Conservation (phyloP, 2,888 invertebrate genomes). For the Morinoia aosen region DNA sequence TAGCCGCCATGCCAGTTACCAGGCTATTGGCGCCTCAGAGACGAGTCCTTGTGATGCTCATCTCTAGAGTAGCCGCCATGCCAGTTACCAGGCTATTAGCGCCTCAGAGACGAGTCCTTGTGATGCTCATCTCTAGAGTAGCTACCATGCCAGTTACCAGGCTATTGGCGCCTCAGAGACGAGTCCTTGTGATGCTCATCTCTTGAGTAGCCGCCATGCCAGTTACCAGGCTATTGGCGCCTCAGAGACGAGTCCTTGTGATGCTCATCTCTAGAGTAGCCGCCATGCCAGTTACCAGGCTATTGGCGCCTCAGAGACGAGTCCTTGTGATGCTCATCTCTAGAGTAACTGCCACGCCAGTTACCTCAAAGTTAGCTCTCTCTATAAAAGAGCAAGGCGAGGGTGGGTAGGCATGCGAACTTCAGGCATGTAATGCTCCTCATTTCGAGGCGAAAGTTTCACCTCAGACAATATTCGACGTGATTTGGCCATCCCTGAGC, state of each 20-base stretch:
- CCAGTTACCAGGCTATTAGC: too few species aligned
- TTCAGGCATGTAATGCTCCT: constrained; percentile 29
- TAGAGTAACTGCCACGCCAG: not conserved
- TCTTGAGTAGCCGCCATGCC: not conserved
- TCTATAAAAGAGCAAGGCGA: not conserved
- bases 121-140: not conserved
- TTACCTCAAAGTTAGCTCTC: not conserved
- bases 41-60: too few species aligned
- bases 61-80: too few species aligned
- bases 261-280: not conserved
- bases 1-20: too few species aligned
- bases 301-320: not conserved
- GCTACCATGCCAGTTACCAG: too few species aligned
- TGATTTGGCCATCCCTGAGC: constrained; percentile 45
- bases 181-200: not conserved
- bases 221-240: not conserved
- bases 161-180: not conserved
- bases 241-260: not conserved
- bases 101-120: not conserved
- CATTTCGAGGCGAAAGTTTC: constrained; percentile 46
- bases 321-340: not conserved
- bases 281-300: not conserved
- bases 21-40: too few species aligned
- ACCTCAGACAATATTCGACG: constrained; percentile 47
- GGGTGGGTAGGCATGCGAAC: not conserved